A percentile compares a stretch with the other conserved stretches of the same genome.
phyloP scores from a whole-genome alignment of 64 coral and sea anemone genomes.

The Montipora efflorescens region DNA sequence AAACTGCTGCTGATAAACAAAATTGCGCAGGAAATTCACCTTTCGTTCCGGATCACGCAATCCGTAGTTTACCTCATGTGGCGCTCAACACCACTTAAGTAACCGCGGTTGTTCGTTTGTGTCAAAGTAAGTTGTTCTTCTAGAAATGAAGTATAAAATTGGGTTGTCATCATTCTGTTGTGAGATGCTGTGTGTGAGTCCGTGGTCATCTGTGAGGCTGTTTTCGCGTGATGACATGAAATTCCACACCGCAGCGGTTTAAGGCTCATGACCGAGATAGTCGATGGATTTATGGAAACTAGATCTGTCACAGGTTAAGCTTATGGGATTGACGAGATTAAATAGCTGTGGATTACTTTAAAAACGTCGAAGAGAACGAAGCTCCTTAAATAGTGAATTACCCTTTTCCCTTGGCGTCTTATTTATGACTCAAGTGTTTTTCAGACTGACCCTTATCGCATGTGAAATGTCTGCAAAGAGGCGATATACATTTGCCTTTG shows the following conservation, averaged over 20 bases:
- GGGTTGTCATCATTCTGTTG: background rate
- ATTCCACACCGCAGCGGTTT: background rate
- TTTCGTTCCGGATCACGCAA: conserved; percentile 33
- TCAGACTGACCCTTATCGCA: no score
- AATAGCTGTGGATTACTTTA: background rate
- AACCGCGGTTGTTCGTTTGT: background rate
- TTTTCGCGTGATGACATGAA: background rate
- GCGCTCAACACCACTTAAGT: no score
- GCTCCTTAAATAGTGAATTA: background rate
- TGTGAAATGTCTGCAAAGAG: background rate
- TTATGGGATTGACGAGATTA: background rate
- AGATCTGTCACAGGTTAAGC: background rate
- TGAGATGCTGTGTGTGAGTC: background rate
- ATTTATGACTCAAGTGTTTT: background rate
- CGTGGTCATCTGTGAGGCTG: background rate
- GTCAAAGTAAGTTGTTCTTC: background rate
- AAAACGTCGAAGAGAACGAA: background rate
- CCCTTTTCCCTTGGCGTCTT: background rate
- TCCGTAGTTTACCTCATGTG: background rate
- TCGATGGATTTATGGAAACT: conserved; percentile 4
- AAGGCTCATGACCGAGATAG: background rate
- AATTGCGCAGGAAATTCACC: conserved; percentile 23
- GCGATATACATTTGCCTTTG: conserved; percentile 3
- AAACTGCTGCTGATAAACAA: conserved; percentile 40
- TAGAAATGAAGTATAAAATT: background rate